A percentile compares a stretch with the other conserved stretches of the same genome.
Evolutionary conservation across 2,888 invertebrate genomes (phyloP).

Genomic region (Mesoligia furuncula): DNA sequence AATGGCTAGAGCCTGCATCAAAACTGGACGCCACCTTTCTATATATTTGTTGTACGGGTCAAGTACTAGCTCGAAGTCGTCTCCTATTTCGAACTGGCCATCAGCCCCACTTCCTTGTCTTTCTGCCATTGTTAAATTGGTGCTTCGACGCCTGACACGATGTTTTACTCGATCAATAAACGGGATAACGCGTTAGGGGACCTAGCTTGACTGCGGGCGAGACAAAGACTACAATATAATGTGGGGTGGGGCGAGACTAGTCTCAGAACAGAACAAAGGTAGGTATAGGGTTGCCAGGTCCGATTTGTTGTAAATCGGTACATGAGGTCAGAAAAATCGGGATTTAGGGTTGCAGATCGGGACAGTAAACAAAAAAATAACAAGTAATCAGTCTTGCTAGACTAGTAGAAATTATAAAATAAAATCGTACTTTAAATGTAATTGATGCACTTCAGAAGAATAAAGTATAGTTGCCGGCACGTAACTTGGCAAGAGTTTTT

Average conservation of each 20-base stretch:
- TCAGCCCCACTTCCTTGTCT: neutral
- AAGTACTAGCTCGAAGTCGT: neutral
- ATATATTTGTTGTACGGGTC: constrained; percentile 1
- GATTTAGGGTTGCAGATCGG: no score
- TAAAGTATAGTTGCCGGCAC: no score
- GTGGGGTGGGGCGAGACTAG: neutral
- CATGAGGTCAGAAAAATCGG: no score
- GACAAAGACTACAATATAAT: no score
- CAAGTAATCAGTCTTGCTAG: no score
- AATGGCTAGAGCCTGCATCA: neutral
- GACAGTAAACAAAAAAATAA: no score
- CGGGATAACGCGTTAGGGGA: neutral
- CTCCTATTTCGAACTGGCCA: neutral
- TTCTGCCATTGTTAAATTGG: constrained; percentile 12
- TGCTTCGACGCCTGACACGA: neutral
- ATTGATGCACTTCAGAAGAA: no score
- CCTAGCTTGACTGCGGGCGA: neutral
- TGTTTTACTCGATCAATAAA: neutral
- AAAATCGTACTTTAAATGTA: no score
- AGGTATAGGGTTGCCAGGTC: no score
- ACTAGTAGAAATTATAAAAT: no score
- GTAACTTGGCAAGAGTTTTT: no score
- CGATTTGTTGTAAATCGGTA: no score
- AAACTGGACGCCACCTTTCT: constrained; percentile 10
- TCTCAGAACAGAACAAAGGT: neutral